phyloP scores from a whole-genome alignment of 2,113 vertebrate genomes.

The Tragelaphus imberbis region DNA sequence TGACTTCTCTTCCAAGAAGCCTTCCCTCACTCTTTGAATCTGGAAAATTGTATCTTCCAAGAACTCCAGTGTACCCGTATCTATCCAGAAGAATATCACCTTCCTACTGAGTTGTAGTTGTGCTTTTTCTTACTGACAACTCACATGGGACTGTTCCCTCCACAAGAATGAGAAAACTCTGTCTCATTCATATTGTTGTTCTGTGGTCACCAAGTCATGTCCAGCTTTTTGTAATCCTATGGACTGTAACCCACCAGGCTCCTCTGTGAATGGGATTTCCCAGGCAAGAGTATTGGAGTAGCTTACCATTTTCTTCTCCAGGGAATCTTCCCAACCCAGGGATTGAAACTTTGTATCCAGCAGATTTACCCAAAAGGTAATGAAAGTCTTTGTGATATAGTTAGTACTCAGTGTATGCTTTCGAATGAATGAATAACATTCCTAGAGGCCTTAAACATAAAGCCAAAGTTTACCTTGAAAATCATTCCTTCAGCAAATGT shows the following conservation, averaged over 20 bases:
- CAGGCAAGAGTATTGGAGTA: background rate
- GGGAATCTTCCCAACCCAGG: background rate
- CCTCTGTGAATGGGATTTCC: background rate
- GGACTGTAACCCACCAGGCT: background rate
- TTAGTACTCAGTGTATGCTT: background rate
- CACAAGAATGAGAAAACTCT: background rate
- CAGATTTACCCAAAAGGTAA: too few relatives aligned
- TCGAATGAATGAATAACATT: background rate
- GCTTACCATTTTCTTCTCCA: background rate
- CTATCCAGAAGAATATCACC: too few relatives aligned
- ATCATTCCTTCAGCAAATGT: background rate
- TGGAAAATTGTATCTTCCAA: background rate
- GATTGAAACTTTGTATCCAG: background rate
- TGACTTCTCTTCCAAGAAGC: background rate
- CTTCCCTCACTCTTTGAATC: too few relatives aligned
- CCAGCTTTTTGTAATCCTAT: background rate
- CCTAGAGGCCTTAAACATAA: background rate
- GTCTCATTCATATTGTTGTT: background rate
- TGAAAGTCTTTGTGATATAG: background rate
- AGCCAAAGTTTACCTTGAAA: background rate
- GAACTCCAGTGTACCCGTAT: accelerated
- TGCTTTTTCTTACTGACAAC: background rate
- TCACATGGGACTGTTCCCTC: background rate
- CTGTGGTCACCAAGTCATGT: background rate
- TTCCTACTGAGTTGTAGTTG: background rate